A percentile compares a stretch with the other conserved stretches of the same genome.
Conservation (phyloP, 2,113 vertebrate species). For the Polypterus senegalus region DNA sequence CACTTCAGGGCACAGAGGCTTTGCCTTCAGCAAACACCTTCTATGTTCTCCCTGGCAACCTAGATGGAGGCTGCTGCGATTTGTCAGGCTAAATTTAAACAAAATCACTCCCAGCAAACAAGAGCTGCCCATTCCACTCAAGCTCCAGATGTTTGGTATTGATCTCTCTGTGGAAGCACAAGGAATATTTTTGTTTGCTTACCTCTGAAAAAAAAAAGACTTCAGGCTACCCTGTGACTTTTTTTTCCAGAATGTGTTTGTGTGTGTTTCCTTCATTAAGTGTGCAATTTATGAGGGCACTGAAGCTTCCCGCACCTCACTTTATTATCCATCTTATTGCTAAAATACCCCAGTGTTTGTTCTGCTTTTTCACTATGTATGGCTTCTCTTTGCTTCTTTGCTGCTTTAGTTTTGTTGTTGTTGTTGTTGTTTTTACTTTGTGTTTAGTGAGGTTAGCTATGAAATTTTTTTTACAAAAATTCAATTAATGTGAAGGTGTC, state of each 20-base stretch:
- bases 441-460: no score
- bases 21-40: constrained; percentile 31
- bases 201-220: constrained; percentile 23
- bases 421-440: no score
- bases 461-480: no score
- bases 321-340: constrained; percentile 15
- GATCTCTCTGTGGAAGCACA: constrained; percentile 37
- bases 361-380: no score
- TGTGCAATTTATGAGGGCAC: constrained; percentile 18
- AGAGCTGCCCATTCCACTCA: constrained; percentile 41
- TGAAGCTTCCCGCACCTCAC: constrained; percentile 13
- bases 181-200: constrained; percentile 36
- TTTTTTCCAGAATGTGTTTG: background rate
- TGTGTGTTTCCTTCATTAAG: constrained; percentile 16
- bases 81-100: constrained; percentile 31
- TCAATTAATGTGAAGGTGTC: no score
- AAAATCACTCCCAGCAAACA: constrained; percentile 30
- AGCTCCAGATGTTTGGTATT: constrained; percentile 53
- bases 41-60: constrained; percentile 27
- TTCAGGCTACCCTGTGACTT: constrained; percentile 11
- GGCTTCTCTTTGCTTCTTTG: no score
- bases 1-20: constrained; percentile 21
- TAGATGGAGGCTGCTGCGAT: constrained; percentile 32
- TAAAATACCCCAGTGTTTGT: no score
- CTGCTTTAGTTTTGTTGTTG: no score